Conservation (phyloP, 2,113 vertebrate species). For the Bufo bufo region DNA sequence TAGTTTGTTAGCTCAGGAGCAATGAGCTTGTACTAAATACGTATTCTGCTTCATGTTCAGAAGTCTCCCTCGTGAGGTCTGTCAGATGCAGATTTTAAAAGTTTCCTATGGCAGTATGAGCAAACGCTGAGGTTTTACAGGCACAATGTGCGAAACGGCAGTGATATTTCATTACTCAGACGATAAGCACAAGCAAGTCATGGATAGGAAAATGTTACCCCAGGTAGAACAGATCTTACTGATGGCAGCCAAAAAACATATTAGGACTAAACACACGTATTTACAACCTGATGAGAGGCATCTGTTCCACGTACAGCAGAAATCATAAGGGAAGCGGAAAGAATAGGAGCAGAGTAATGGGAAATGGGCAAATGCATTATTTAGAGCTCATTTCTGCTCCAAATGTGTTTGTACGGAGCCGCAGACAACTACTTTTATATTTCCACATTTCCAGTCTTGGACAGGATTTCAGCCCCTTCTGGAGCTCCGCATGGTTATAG, state of each 20-base stretch:
- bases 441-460: neutral
- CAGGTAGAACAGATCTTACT: neutral
- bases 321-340: neutral
- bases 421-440: neutral
- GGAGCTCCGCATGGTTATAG: no score
- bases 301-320: neutral
- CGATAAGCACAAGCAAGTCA: neutral
- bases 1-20: neutral
- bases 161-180: neutral
- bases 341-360: neutral
- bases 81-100: neutral
- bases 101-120: neutral
- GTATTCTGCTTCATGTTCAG: neutral
- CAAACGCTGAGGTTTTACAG: neutral
- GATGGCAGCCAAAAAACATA: constrained; percentile 17
- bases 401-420: neutral
- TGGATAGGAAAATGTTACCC: constrained; percentile 12
- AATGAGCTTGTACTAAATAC: neutral
- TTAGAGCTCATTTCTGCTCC: neutral
- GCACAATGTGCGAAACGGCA: neutral
- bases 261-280: neutral
- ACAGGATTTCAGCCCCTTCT: no score
- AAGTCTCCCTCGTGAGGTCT: neutral
- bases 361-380: constrained; percentile 11
- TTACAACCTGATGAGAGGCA: neutral